Base-by-base conservation (phyloP, 2,797 vertebrate species). In the Argentina silus region DNA sequence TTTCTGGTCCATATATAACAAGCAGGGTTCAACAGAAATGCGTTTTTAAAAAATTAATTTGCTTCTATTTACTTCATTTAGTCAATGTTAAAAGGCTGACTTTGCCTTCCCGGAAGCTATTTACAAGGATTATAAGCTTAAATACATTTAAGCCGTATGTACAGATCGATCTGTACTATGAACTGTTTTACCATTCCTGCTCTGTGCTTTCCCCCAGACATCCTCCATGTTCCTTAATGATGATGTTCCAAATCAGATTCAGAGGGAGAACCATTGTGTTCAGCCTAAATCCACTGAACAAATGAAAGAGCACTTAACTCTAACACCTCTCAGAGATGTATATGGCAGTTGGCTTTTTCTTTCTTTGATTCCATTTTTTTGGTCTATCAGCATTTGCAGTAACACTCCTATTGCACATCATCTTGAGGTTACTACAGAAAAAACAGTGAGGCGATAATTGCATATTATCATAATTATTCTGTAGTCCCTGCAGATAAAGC, bases 391-490 rank as follows among this genome's bases (percentile, higher is more conserved):
- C 93, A 95, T 93, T 94, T 95, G 93, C 91, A 93, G 86, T 94
- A 95, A 95, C 95, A 96, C 95, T 92, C 91, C 85, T 88, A 91
- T 93, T 92, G 92, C 90, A 94, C 94, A 95, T 93, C 93, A 93
- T 94, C 94, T 94, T 93, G 93, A 95, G 94, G 95, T 95, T 96
- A 95, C 92, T 93, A 91, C 86, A 92, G 92, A 78, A 82, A 80
- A 81, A 95, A 95, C 94, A 93, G 94, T 86, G 91, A 96, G 92
- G 95, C 93, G 95, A 96, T 96, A 96, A 96, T 96, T 96, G 95
- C 94, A 94, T 93, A 92, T 95, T 95, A 95, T 93, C 94, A 95
- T 96, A 95, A 96, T 96, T 96, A 96, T 96, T 96, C 92, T 85
- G 90, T 90, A 93, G 95, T 94, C 90, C 92, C 92, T 92, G 86